phyloP scores from a whole-genome alignment of 2,797 vertebrate species.

The Hypotaenidia philippensis region DNA sequence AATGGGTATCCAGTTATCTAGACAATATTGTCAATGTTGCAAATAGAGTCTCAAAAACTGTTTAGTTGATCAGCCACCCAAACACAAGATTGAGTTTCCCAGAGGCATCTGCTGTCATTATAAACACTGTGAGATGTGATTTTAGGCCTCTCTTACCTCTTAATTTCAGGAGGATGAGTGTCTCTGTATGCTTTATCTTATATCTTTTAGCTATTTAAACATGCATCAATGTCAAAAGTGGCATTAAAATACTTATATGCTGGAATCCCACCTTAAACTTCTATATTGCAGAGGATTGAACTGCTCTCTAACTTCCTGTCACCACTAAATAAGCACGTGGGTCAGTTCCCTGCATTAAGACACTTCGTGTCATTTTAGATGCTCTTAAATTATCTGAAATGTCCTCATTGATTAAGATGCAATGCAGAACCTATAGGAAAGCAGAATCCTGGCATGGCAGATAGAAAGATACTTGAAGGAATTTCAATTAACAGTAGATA shows the following conservation, averaged over 20 bases:
- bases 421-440: neutral
- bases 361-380: neutral
- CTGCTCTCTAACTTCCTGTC: neutral
- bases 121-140: neutral
- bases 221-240: neutral
- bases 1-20: neutral
- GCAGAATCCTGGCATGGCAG: neutral
- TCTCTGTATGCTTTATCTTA: rapidly evolving
- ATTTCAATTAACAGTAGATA: neutral
- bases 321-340: rapidly evolving
- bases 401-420: neutral
- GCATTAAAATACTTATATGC: neutral
- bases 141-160: neutral
- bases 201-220: neutral
- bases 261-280: neutral
- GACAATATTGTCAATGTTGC: neutral
- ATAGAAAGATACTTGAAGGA: neutral
- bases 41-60: neutral
- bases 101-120: neutral
- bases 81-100: neutral
- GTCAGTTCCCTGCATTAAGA: neutral
- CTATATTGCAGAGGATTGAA: neutral
- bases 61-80: neutral
- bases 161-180: neutral
- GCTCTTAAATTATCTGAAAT: neutral